A percentile compares a stretch with the other conserved stretches of the same genome.
Conservation (phyloP, 2,888 invertebrate species). For the Drosophila subquinaria region DNA sequence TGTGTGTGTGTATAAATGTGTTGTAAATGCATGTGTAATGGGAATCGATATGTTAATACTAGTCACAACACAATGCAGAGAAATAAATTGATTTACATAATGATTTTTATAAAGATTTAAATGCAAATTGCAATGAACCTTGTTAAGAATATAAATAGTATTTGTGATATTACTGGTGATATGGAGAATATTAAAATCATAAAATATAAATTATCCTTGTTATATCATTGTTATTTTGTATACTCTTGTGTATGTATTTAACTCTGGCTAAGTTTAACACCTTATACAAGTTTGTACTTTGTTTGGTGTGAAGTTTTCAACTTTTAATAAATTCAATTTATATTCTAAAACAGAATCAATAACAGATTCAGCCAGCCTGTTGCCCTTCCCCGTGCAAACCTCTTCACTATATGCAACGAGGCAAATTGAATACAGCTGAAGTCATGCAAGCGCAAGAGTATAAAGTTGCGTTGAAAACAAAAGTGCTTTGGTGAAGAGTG, state of each 20-base stretch:
- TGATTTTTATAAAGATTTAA: slow-evolving; percentile 21
- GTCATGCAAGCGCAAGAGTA: slow-evolving; percentile 2
- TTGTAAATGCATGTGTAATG: slow-evolving; percentile 39
- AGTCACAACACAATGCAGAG: slow-evolving; percentile 17
- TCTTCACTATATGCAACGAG: background rate
- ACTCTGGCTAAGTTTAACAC: background rate
- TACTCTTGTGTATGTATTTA: background rate
- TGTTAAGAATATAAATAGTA: background rate
- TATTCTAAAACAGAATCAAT: slow-evolving; percentile 1
- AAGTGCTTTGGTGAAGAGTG: slow-evolving; percentile 16
- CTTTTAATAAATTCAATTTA: slow-evolving; percentile 12
- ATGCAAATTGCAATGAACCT: slow-evolving; percentile 17
- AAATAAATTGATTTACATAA: slow-evolving; percentile 37
- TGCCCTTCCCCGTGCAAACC: background rate
- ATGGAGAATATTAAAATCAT: background rate
- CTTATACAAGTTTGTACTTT: background rate
- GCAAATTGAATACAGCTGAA: slow-evolving; percentile 13
- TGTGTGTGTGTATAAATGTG: slow-evolving; percentile 5
- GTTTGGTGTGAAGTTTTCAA: background rate
- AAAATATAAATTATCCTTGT: background rate
- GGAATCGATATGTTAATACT: slow-evolving; percentile 56
- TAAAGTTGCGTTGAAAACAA: slow-evolving; percentile 15
- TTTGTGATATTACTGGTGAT: background rate
- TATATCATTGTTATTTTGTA: background rate
- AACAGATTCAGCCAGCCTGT: background rate